Conservation (phyloP, 2,797 vertebrate species). For the Nothura maculosa region DNA sequence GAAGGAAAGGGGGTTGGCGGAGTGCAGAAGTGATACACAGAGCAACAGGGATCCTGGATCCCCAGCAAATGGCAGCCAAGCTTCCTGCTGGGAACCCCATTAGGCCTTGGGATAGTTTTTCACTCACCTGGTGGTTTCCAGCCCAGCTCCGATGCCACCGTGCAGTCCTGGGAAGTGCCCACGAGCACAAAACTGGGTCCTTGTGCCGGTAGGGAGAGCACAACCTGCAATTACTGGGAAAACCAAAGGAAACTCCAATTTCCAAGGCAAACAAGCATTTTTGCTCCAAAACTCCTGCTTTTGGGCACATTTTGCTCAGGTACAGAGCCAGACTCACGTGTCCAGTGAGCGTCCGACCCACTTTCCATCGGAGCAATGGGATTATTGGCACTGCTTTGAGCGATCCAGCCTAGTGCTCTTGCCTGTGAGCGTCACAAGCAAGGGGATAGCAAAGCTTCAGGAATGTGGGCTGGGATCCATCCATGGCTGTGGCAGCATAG, state of each 20-base stretch:
- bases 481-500: too few species aligned
- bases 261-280: neutral
- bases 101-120: neutral
- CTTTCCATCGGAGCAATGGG: too few species aligned
- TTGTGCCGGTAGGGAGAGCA: too few species aligned
- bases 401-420: too few species aligned
- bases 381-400: neutral
- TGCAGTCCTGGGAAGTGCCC: too few species aligned
- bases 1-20: too few species aligned
- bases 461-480: too few species aligned
- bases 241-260: neutral
- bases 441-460: too few species aligned
- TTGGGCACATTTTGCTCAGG: too few species aligned
- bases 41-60: neutral
- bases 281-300: neutral
- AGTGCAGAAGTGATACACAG: neutral
- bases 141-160: too few species aligned
- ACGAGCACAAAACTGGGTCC: neutral
- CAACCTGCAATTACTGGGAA: neutral
- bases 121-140: neutral
- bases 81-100: neutral
- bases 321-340: neutral
- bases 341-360: neutral
- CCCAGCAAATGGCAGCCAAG: neutral
- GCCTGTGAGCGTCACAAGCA: too few species aligned